A percentile compares a stretch with the other conserved stretches of the same genome.
These are phyloP conservation scores for Mesocricetus auratus DNA, from an alignment of 2,113 vertebrate species.

Conservation along the genomic window DNA sequence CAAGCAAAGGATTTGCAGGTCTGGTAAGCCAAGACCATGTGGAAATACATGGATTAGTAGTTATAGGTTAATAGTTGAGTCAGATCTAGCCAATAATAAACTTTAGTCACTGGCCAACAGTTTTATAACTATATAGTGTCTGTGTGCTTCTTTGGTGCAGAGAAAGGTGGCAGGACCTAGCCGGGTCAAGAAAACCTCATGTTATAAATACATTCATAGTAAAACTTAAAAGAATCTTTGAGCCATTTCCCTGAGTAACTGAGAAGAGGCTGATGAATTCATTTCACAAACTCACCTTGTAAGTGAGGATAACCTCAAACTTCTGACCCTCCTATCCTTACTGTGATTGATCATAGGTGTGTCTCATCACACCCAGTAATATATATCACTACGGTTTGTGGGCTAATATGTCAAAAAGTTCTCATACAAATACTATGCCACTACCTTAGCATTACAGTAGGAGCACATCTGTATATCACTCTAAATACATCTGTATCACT, in stretches of 20 bases:
- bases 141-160: too few relatives aligned
- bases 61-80: too few relatives aligned
- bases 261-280: background rate
- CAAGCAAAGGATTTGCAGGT: too few relatives aligned
- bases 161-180: too few relatives aligned
- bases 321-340: background rate
- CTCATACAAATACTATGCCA: background rate
- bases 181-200: too few relatives aligned
- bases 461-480: background rate
- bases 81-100: too few relatives aligned
- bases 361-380: background rate
- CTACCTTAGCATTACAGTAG: background rate
- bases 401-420: slow-evolving; percentile 3
- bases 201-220: background rate
- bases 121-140: too few relatives aligned
- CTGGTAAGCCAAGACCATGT: too few relatives aligned
- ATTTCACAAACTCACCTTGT: background rate
- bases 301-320: background rate
- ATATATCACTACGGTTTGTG: background rate
- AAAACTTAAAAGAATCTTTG: slow-evolving; percentile 33
- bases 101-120: too few relatives aligned
- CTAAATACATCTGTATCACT: background rate
- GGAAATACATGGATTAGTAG: too few relatives aligned
- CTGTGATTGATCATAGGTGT: background rate
- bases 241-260: background rate